A percentile compares a stretch with the other conserved stretches of the same genome.
Evolutionary conservation across 2,888 invertebrate species (phyloP).

Genomic region (Drosophila suboccidentalis): DNA sequence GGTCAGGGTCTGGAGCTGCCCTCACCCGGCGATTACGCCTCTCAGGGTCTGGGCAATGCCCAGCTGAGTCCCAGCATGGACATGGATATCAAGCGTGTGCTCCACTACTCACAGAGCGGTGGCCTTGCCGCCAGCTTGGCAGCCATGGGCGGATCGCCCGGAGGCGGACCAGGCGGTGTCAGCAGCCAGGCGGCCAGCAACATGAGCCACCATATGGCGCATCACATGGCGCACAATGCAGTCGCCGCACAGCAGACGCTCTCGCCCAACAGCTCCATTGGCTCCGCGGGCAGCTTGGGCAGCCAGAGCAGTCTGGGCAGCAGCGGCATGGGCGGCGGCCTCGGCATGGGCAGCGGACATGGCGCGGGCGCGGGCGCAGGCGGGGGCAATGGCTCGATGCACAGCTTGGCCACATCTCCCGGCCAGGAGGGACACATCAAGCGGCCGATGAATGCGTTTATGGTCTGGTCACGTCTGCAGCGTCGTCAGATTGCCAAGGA

Average conservation of each 20-base stretch:
- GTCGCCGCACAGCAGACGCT: conserved; percentile 80
- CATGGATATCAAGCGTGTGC: conserved; percentile 85
- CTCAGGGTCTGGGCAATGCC: conserved; percentile 77
- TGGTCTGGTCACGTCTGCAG: conserved; percentile 97
- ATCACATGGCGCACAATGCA: conserved; percentile 68
- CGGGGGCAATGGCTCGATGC: conserved; percentile 53
- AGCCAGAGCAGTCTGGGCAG: conserved; percentile 71
- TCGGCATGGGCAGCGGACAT: conserved; percentile 51
- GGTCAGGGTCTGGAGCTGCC: conserved; percentile 84
- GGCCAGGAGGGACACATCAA: conserved; percentile 93
- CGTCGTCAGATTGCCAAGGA: conserved; percentile 96
- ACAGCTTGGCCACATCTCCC: conserved; percentile 83
- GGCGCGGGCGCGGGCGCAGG: conserved; percentile 32
- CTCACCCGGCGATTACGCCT: conserved; percentile 84
- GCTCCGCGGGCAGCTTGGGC: conserved; percentile 72
- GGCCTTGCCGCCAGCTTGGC: conserved; percentile 83
- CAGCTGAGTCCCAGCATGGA: conserved; percentile 80
- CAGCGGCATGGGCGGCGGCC: conserved; percentile 71
- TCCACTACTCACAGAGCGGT: conserved; percentile 84
- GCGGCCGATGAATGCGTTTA: conserved; percentile 99
- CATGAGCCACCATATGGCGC: conserved; percentile 83
- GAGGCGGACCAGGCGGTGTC: conserved; percentile 82
- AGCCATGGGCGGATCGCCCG: conserved; percentile 85
- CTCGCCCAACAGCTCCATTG: conserved; percentile 84
- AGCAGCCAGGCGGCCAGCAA: conserved; percentile 75